Percentiles rank a stretch among this genome's conserved stretches.
These are phyloP conservation scores for Catalaphyllia jardinei DNA, from an alignment of 64 coral and sea anemone species.

Conservation along the genomic window DNA sequence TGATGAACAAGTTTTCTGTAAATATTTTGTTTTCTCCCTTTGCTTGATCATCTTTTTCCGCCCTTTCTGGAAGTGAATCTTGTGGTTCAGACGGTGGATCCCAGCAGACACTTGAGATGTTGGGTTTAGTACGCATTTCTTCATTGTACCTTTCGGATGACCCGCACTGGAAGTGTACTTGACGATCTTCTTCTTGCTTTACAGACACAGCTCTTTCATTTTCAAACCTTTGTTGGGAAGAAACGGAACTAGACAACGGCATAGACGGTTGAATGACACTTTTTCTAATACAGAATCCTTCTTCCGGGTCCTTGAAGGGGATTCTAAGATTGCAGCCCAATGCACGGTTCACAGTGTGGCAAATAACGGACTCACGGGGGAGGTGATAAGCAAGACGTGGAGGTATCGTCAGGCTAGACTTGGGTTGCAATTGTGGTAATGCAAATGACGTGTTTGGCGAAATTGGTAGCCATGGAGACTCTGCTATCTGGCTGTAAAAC, in stretches of 20 bases:
- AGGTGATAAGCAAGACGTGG: neutral
- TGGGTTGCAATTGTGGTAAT: neutral
- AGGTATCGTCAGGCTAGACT: neutral
- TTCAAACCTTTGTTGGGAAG: neutral
- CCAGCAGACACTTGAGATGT: neutral
- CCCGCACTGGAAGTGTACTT: neutral
- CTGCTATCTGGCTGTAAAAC: neutral
- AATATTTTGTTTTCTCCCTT: too few species aligned
- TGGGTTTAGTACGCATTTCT: neutral
- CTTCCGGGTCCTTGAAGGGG: neutral
- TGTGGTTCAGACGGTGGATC: neutral
- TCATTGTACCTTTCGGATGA: neutral
- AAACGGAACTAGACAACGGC: too few species aligned
- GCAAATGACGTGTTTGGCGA: neutral
- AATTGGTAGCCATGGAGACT: neutral
- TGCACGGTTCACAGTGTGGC: neutral
- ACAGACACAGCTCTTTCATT: neutral
- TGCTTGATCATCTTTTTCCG: neutral
- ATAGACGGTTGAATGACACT: neutral
- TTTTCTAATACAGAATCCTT: neutral
- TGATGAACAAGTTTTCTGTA: neutral
- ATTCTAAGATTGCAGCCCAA: neutral
- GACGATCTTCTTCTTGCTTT: neutral
- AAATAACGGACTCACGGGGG: constrained; percentile 9
- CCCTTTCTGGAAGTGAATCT: neutral